Conservation (phyloP, 2,888 invertebrate genomes). For the Platerodrilus igneus region DNA sequence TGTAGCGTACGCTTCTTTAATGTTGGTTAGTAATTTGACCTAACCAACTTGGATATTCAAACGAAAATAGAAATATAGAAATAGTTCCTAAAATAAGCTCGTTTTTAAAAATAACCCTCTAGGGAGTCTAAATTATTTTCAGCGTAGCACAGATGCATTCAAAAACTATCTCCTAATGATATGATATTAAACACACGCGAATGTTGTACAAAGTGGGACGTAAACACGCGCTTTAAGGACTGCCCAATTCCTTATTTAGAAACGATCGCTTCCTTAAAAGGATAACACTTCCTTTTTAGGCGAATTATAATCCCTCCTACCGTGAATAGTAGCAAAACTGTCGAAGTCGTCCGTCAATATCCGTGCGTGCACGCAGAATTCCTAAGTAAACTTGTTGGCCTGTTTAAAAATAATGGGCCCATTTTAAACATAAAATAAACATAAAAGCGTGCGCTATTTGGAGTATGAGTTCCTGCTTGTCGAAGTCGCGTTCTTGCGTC, state of each 20-base stretch:
- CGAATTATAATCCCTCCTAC: slow-evolving; percentile 73
- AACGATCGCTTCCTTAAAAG: slow-evolving; percentile 76
- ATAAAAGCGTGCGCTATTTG: slow-evolving; percentile 12
- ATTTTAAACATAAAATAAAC: slow-evolving; percentile 15
- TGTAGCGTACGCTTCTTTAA: too few species aligned
- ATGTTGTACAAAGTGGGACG: slow-evolving; percentile 45
- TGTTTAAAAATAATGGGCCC: slow-evolving; percentile 28
- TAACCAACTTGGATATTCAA: too few species aligned
- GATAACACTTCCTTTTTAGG: slow-evolving; percentile 76
- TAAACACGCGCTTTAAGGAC: slow-evolving; percentile 52
- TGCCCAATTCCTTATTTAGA: slow-evolving; percentile 80
- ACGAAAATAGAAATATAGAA: too few species aligned
- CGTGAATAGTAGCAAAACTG: slow-evolving; percentile 27
- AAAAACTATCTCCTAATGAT: too few species aligned
- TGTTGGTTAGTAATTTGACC: slow-evolving; percentile 40
- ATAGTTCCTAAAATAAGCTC: slow-evolving; percentile 35
- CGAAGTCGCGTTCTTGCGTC: slow-evolving; percentile 5
- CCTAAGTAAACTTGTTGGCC: slow-evolving; percentile 27
- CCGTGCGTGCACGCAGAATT: slow-evolving; percentile 34
- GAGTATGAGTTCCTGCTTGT: slow-evolving; percentile 5
- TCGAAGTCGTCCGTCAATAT: slow-evolving; percentile 35
- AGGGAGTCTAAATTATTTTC: slow-evolving; percentile 4
- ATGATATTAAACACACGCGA: too few species aligned
- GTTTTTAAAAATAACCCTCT: slow-evolving; percentile 10
- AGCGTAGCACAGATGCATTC: too few species aligned